Evolutionary conservation across 2,113 vertebrate genomes (phyloP).

Genomic region (Terrapene triunguis): DNA sequence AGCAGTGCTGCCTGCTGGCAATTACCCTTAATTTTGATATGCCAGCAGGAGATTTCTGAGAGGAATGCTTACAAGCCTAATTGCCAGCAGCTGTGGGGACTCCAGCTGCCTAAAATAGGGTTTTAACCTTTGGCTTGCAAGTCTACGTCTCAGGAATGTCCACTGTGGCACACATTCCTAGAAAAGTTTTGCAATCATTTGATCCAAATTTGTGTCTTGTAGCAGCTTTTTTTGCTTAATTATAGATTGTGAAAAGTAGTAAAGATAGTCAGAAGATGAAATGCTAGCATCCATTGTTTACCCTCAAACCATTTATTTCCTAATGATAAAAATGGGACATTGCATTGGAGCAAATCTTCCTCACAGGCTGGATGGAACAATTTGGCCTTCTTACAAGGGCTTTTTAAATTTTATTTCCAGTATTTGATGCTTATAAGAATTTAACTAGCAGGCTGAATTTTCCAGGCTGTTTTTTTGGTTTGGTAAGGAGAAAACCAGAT

Average conservation of each 20-base stretch:
- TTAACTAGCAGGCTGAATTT: background rate
- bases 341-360: background rate
- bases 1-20: background rate
- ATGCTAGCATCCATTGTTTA: background rate
- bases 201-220: background rate
- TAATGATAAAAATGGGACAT: background rate
- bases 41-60: slow-evolving; percentile 17
- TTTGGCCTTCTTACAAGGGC: background rate
- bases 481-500: background rate
- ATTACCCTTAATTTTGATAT: slow-evolving; percentile 1
- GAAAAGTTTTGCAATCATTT: background rate
- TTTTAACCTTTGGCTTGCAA: slow-evolving; percentile 30
- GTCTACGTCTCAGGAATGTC: background rate
- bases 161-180: background rate
- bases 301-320: background rate
- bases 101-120: background rate
- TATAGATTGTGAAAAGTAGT: rapidly evolving
- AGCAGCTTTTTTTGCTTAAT: background rate
- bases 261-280: background rate
- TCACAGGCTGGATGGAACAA: background rate
- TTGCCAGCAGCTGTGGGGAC: slow-evolving; percentile 31
- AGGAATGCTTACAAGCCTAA: slow-evolving; percentile 19
- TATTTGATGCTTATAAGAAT: background rate
- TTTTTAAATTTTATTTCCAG: background rate
- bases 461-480: background rate